Evolutionary conservation across 2,888 invertebrate genomes (phyloP), one percentile per base, ranked within the genome.

Genomic region (Cosmia pyralina): DNA sequence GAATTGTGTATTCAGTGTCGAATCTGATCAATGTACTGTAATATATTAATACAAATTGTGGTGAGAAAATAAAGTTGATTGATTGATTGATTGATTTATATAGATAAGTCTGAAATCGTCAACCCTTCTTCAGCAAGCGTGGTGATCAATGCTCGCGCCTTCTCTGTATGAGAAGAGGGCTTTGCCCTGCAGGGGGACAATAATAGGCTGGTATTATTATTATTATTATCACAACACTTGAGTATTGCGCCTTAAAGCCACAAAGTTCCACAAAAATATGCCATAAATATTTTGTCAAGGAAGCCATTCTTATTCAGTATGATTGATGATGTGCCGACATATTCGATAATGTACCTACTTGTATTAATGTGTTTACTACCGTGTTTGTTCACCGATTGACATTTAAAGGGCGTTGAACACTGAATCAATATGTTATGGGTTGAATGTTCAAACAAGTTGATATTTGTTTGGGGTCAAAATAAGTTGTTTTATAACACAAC

Each of bases 291-390:
- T 50, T 60, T 67, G 55, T 65, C 53, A 53, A 50, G 15, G 41
- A 52, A 57, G 22, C n/a, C 41, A 44, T 69, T 63, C 59, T 58
- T 64, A 82, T 68, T 70, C 72, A 52, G 19, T 65, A 58, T 79
- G 79, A 79, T 79, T 82, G 50, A 79, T 69, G 79, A 65, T 65
- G 60, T 58, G 50, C 38, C n/a, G 63, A 77, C 72, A 77, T 81
- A 71, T 69, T 60, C n/a, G 50, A 46, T 67, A 68, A 38, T 52
- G 44, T 53, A 50, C 38, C 53, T 48, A 62, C 65, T 69, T 48
- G 46, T 50, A 69, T 28, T 77, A 38, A 70, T 55, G 48, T 77
- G 34, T 59, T 8, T 52, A 53, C 28, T 52, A n/a, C 13, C 44
- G 8, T 69, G 65, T 77, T 77, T 58, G 57, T 11, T 52, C 38